Base-by-base conservation (phyloP, 2,113 vertebrate genomes). In the Neolamprologus sp. region DNA sequence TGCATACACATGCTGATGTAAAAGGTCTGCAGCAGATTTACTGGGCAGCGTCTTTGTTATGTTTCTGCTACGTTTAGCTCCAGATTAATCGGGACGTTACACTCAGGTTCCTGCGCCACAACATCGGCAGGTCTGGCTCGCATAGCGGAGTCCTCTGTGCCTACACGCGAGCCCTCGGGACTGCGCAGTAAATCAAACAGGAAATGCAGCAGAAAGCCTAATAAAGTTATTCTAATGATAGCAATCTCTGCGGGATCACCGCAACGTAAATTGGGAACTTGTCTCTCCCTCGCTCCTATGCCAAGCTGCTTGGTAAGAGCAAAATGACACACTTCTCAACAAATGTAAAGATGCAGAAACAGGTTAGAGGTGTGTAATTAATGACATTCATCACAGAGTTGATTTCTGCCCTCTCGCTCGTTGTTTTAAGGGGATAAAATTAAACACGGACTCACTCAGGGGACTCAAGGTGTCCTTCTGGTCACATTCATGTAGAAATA, bases 131-230 rank as follows among this genome's bases (percentile, higher is more conserved):
- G 89, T 92, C 90, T 90, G 92, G 80, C 89, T 90, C 19, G 40
- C 84, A 88, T 85, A 82, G 88, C 75, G 65, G 88, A 93, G 93
- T 88, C 92, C 86, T 94, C 89, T 14, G 87, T 57, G 94, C 86
- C 91, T 95, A 91, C 94, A 93, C 91, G 90, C 51, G 28, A 95
- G 94, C 95, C 94, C 95, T 49, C 87, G 95, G 93, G 95, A 96
- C 90, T 85, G 82, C 87, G 85, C 95, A 95, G 93, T 94, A 95
- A 96, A 96, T 96, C 94, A 95, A 91, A 95, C 94, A 96, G 96
- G 93, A 96, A 96, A 96, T 94, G 94, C 94, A 94, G 93, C 95
- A 95, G 94, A 96, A 95, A 93, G 92, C 87, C 94, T 91, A 95
- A 95, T 95, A 95, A 93, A 95, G 93, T 94, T 95, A 94, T 94